Evolutionary conservation across 30 jellyfish, hydroid and myxozoan genomes (phyloP).

Genomic region (Sanderia malayensis): DNA sequence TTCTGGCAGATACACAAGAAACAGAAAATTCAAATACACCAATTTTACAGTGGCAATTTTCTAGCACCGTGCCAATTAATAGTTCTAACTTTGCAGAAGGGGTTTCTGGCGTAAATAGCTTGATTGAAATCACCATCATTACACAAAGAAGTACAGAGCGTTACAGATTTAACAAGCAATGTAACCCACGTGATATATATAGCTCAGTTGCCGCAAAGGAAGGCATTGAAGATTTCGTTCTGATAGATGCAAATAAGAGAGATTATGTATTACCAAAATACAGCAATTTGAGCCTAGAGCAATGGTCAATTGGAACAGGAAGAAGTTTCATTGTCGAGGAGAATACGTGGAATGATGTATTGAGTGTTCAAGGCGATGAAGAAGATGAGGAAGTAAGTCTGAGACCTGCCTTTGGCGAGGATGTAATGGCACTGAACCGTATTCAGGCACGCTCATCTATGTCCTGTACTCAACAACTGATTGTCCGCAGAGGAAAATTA

Average conservation of each 20-base stretch:
- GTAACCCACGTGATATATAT: background rate
- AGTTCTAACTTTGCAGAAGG: background rate
- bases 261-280: background rate
- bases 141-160: background rate
- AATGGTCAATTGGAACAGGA: background rate
- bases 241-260: background rate
- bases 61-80: background rate
- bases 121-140: background rate
- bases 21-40: background rate
- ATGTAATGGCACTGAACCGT: constrained; percentile 12
- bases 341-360: background rate
- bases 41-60: background rate
- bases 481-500: constrained; percentile 16
- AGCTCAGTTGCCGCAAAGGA: background rate
- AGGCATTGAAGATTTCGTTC: background rate
- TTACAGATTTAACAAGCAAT: background rate
- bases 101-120: background rate
- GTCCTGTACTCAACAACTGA: constrained; percentile 18
- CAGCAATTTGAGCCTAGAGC: background rate
- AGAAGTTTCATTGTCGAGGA: background rate
- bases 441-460: constrained; percentile 11
- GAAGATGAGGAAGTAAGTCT: constrained; percentile 1
- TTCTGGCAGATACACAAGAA: background rate
- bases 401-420: constrained; percentile 4
- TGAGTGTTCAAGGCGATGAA: background rate